Evolutionary conservation across 2,113 vertebrate species (phyloP), one percentile per base, ranked within the genome.

Genomic region (Macrotus californicus): DNA sequence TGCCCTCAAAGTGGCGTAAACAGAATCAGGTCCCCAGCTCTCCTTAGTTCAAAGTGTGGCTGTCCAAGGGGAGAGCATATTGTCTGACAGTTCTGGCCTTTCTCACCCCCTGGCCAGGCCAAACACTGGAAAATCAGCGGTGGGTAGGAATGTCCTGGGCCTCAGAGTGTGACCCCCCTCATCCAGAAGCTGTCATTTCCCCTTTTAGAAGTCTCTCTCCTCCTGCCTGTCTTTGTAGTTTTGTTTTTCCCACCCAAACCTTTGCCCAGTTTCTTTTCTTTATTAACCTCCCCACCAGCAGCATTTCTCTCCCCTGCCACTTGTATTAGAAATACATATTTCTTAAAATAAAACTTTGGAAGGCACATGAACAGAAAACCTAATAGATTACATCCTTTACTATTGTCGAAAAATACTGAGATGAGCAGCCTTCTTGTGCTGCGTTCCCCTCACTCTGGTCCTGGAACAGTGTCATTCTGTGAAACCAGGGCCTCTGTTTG

Each of bases 21-120:
- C 19, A 7, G 7, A 69, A 50, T 18, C 75, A 21, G 56, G 15
- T 26, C 66, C 75, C 36, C 48, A 16, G n/a, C 64, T 21, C 41
- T n/a, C 31, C 52, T 67, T 2, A 10, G 48, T 4, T 22, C 77
- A 31, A 12, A 76, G 29, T 1, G 9, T 26, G 1, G 14, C 34
- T 29, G 0, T 29, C n/a, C 1, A 0, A 6, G 13, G 31, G 24
- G 18, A 36, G 12, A 5, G 2, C 12, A 24, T 18, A 7, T 2
- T 6, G 7, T 24, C 7, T 0, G 12, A 6, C 11, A 1, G 11
- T 13, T 15, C 64, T n/a, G 31, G 36, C 48, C 36, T 59, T 59
- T 50, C 24, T 41, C 29, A 6, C 34, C 56, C 1, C 31, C 41
- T 18, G n/a, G 15, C 16, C 4, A 8, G n/a, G 36, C 61, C 15